Evolutionary conservation across 2,888 invertebrate genomes (phyloP).

Genomic region (Gymnocheta viridis): DNA sequence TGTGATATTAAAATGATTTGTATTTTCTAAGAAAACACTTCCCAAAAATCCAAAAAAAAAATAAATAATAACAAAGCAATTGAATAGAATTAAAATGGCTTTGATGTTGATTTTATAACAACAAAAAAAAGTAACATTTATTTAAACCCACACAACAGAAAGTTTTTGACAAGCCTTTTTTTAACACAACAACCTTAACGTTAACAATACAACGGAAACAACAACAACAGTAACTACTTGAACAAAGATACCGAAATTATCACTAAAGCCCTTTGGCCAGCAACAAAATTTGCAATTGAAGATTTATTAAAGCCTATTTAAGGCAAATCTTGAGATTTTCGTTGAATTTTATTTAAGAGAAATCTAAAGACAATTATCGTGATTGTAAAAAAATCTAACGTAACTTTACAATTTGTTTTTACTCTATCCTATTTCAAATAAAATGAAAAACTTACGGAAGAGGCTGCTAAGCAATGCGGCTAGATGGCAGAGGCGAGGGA

Average conservation of each 20-base stretch:
- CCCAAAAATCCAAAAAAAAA: neutral
- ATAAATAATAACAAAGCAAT: too few species aligned
- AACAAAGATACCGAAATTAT: constrained; percentile 33
- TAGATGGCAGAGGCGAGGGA: too few species aligned
- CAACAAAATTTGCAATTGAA: neutral
- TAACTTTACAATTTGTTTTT: too few species aligned
- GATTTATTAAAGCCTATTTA: neutral
- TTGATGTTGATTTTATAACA: constrained; percentile 34
- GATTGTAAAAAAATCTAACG: too few species aligned
- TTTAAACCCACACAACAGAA: constrained; percentile 27
- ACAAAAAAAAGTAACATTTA: constrained; percentile 23
- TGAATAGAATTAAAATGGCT: constrained; percentile 40
- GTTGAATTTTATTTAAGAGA: too few species aligned
- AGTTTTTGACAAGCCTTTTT: constrained; percentile 29
- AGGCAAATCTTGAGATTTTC: too few species aligned
- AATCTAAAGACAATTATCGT: too few species aligned
- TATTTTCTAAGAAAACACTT: neutral
- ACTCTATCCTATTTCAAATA: too few species aligned
- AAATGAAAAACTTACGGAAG: too few species aligned
- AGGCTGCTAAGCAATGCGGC: too few species aligned
- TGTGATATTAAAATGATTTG: neutral
- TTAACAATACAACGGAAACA: neutral
- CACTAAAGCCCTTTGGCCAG: constrained; percentile 18
- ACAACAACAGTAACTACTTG: neutral
- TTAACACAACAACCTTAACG: constrained; percentile 18